Base-by-base conservation (phyloP, 2,113 vertebrate species). In the Callaeas wilsoni region DNA sequence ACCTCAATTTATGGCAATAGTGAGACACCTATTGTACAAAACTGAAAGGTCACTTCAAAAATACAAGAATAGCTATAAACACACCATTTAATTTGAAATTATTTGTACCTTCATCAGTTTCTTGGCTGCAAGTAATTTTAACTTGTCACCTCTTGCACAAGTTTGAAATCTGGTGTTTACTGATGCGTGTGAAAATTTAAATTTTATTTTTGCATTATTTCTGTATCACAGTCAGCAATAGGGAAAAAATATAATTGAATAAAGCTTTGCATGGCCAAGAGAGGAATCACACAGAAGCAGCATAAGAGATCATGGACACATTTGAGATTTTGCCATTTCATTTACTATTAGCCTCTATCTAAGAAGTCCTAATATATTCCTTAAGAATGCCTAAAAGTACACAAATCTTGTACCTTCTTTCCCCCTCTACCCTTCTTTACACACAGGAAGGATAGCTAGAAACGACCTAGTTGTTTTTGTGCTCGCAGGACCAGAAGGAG, bases 1-100 rank as follows among this genome's bases (percentile, higher is more conserved):
- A 77, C 78, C 82, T 95, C 75, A 26, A 47, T 92, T 68, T 52
- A 64, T 78, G 64, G 92, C 95, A 88, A 88, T 44, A 96, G 95
- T 96, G 94, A 96, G 95, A 96, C 96, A 96, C 94, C 95, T 96
- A 96, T 94, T 88, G 92, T 69, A 77, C 95, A 89, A 75, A 88
- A 35, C 16, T 50, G 89, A 95, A 92, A 94, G 79, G 75, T 86
- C 82, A 71, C 63, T 83, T 67, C 35, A 64, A 76, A 90, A 47
- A 23, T 5, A 60, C 32, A 49, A 64, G 19, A 62, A 46, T 8
- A 83, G 29, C 21, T 65, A 18, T 26, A 49, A 62, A 53, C 6
- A 16, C 50, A 39, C 23, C 6, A 21, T 50, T 77, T 77, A 9
- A 52, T 74, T n/a, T 69, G 15, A 20, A 59, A 25, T 18, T 65